Base-by-base conservation (phyloP, 1,140 invertebrate species). In the Chrysomallon squamiferum region DNA sequence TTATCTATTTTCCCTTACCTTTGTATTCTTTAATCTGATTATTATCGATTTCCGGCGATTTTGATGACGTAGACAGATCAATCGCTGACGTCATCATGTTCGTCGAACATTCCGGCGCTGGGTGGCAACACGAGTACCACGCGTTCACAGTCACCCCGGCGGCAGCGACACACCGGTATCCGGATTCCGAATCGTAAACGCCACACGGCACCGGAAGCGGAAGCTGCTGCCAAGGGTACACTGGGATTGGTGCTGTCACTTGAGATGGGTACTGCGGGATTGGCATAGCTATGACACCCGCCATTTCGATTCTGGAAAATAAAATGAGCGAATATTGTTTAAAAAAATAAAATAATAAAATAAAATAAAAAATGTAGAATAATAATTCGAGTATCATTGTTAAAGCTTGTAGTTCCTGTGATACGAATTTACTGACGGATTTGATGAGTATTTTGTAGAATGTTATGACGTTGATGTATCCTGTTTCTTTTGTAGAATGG, bases 281-380 rank as follows among this genome's bases (percentile, higher is more conserved):
- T 15, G 50, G 50, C 50, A 54, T 54, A 4, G 50, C 50, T 22
- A 54, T 54, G 13, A 54, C 50, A 22, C 50, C 50, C 29, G 50
- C 50, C 50, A 54, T 54, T 38, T 38, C 15, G 35, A 7, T 38
- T 38, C 35, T 38, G 35, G 5, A 38, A 38, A 38, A 15, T 5
- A n/a, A n/a, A n/a, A n/a, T n/a, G n/a, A n/a, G n/a, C n/a, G n/a
- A n/a, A n/a, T n/a, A n/a, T n/a, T n/a, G n/a, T n/a, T n/a, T n/a
- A n/a, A n/a, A n/a, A n/a, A n/a, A n/a, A n/a, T n/a, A n/a, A n/a
- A n/a, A n/a, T n/a, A n/a, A n/a, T n/a, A n/a, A n/a, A n/a, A n/a
- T n/a, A n/a, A n/a, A n/a, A n/a, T n/a, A n/a, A n/a, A n/a, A n/a
- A n/a, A n/a, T n/a, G n/a, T n/a, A n/a, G n/a, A n/a, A n/a, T n/a